These are phyloP conservation scores for Oreochromis aureus DNA, from an alignment of 2,113 vertebrate species.

Conservation along the genomic window DNA sequence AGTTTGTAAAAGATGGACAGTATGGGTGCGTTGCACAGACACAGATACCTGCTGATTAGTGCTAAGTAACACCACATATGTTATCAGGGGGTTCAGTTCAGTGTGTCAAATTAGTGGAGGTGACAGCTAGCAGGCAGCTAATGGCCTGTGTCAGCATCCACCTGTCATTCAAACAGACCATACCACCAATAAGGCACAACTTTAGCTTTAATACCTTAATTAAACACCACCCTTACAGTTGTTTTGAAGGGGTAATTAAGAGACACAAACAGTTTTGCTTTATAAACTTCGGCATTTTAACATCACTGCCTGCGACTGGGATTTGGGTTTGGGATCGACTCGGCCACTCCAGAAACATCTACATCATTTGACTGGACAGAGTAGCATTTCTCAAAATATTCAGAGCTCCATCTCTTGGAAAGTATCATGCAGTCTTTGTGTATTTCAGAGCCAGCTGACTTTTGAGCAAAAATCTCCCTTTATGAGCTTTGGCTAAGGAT, in stretches of 20 bases:
- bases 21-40: background rate
- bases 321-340: background rate
- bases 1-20: background rate
- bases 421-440: background rate
- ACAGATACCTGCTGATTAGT: background rate
- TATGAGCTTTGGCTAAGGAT: background rate
- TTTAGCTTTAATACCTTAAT: background rate
- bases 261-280: background rate
- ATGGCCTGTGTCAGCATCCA: background rate
- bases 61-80: background rate
- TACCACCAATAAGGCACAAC: background rate
- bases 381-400: background rate
- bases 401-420: background rate
- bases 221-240: background rate
- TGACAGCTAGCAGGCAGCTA: background rate
- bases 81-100: background rate
- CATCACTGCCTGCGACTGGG: background rate
- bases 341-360: background rate
- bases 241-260: background rate
- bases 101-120: background rate
- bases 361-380: background rate
- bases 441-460: background rate
- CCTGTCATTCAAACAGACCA: background rate
- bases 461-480: background rate
- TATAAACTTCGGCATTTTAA: background rate